These are phyloP conservation scores for Atethmia centrago DNA, from an alignment of 2,888 invertebrate species.

Conservation along the genomic window DNA sequence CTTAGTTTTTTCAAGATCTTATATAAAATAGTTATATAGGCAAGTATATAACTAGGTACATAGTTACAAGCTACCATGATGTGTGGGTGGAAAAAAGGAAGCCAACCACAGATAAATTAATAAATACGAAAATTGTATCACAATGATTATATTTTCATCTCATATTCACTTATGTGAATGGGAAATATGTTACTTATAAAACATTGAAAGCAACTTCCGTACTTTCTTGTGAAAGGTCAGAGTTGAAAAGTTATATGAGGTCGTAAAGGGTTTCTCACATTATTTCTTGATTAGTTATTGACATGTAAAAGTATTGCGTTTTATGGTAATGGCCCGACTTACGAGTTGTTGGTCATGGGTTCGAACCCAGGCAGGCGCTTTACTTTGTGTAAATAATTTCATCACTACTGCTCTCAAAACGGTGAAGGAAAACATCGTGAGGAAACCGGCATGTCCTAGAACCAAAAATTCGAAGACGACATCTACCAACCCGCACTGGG, in stretches of 20 bases:
- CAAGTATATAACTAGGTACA: not conserved
- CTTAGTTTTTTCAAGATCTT: not conserved
- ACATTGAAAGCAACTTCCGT: not conserved
- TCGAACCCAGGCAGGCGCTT: no score
- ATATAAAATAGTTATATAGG: not conserved
- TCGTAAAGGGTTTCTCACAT: constrained; percentile 2
- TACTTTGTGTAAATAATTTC: no score
- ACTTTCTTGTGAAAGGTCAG: constrained; percentile 1
- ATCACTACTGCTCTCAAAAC: no score
- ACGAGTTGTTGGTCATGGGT: no score
- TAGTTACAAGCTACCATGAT: not conserved
- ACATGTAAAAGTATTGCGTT: no score
- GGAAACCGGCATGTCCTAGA: no score
- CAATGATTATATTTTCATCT: constrained; percentile 1
- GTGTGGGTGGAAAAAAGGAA: constrained; percentile 10
- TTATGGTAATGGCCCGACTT: no score
- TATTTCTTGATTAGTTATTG: not conserved
- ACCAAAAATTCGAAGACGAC: no score
- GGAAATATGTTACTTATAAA: constrained; percentile 16
- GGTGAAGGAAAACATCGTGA: no score
- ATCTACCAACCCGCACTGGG: no score
- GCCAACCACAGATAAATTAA: constrained; percentile 10
- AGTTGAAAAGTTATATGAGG: constrained; percentile 5
- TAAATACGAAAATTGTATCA: constrained; percentile 17
- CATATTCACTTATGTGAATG: not conserved